A percentile compares a stretch with the other conserved stretches of the same genome.
phyloP scores from a whole-genome alignment of 30 jellyfish, hydroid and myxozoan species.

The Catostylus mosaicus region DNA sequence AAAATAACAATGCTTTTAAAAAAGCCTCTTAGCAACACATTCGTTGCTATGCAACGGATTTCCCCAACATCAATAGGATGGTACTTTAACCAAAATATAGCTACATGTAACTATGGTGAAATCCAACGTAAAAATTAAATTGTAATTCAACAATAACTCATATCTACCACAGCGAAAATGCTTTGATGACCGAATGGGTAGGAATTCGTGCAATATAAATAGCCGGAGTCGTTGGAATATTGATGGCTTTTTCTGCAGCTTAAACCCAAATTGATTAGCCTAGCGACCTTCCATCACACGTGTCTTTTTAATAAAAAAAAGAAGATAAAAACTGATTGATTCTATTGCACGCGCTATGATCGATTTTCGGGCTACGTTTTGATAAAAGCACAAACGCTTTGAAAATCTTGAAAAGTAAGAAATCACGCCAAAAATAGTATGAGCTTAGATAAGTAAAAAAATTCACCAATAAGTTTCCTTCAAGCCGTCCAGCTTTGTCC shows the following conservation, averaged over 20 bases:
- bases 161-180: conserved; percentile 3
- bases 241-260: neutral
- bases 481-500: too few relatives aligned
- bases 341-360: too few relatives aligned
- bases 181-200: neutral
- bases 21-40: too few relatives aligned
- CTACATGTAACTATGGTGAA: neutral
- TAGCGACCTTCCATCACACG: neutral
- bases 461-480: too few relatives aligned
- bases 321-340: too few relatives aligned
- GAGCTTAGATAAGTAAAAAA: too few relatives aligned
- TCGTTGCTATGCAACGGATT: neutral
- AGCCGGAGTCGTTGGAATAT: neutral
- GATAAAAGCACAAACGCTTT: too few relatives aligned
- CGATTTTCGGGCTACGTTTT: too few relatives aligned
- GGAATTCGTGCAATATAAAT: conserved; percentile 1
- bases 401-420: too few relatives aligned
- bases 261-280: neutral
- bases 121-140: neutral
- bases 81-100: neutral
- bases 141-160: neutral
- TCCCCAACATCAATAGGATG: neutral
- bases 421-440: too few relatives aligned
- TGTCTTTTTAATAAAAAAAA: neutral
- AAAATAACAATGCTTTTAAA: too few relatives aligned